A percentile compares a stretch with the other conserved stretches of the same genome.
phyloP scores from a whole-genome alignment of 2,888 invertebrate genomes.

The Apodemia zela region DNA sequence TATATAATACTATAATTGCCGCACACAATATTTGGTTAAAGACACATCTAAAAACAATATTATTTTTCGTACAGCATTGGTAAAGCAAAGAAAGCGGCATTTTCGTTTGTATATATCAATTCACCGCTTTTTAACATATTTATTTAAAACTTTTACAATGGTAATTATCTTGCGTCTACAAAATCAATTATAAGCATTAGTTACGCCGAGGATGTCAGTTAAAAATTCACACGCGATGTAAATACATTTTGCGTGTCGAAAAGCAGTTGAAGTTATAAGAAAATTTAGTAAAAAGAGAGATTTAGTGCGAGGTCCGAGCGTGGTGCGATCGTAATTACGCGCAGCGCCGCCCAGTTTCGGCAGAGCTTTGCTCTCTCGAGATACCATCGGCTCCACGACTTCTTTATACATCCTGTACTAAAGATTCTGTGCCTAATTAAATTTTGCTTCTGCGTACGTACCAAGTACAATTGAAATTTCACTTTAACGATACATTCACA shows the following conservation, averaged over 20 bases:
- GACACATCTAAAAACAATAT: background rate
- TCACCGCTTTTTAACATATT: slow-evolving; percentile 20
- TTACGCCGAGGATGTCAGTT: slow-evolving; percentile 57
- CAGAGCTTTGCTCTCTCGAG: slow-evolving; percentile 50
- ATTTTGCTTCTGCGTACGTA: slow-evolving; percentile 26
- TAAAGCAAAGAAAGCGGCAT: slow-evolving; percentile 17
- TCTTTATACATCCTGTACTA: slow-evolving; percentile 37
- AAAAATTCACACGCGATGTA: slow-evolving; percentile 64
- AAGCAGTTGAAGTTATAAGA: slow-evolving; percentile 62
- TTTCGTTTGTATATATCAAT: slow-evolving; percentile 17
- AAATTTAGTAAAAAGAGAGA: slow-evolving; percentile 63
- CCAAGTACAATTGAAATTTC: slow-evolving; percentile 39
- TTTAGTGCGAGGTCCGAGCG: slow-evolving; percentile 50
- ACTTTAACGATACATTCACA: slow-evolving; percentile 47
- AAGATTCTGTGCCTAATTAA: slow-evolving; percentile 52
- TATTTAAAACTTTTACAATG: slow-evolving; percentile 26
- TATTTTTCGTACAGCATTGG: background rate
- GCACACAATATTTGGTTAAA: background rate
- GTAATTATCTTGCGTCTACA: slow-evolving; percentile 31
- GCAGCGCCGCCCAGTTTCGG: slow-evolving; percentile 59
- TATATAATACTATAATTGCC: too few species aligned
- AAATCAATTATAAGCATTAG: slow-evolving; percentile 35
- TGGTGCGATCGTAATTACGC: slow-evolving; percentile 64
- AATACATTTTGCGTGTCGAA: slow-evolving; percentile 68
- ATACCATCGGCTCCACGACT: slow-evolving; percentile 55